Percentiles rank a stretch among this genome's conserved stretches.
Evolutionary conservation across 2,797 vertebrate species (phyloP).

Genomic region (Momotus momota): DNA sequence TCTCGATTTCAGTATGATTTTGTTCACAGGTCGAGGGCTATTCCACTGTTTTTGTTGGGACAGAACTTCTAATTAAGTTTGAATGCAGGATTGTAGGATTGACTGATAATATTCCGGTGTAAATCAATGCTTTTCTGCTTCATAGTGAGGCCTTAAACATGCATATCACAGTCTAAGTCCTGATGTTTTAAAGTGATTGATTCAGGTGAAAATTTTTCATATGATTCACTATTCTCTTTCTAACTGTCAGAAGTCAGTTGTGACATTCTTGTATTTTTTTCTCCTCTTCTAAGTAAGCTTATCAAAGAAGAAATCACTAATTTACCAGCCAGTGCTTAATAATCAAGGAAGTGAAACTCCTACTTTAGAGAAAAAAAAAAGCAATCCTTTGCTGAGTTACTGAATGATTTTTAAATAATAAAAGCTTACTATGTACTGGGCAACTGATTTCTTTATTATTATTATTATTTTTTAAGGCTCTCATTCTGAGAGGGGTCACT

Average conservation of each 20-base stretch:
- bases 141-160: accelerated
- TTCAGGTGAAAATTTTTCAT: conserved; percentile 12
- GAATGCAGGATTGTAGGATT: neutral
- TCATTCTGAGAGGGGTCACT: conserved; percentile 65
- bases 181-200: conserved; percentile 27
- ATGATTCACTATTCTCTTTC: conserved; percentile 56
- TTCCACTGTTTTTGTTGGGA: neutral
- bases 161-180: neutral
- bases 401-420: conserved; percentile 65
- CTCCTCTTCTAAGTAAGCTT: conserved; percentile 62
- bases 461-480: conserved; percentile 61
- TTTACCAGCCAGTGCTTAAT: conserved; percentile 36
- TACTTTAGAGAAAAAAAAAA: conserved; percentile 28
- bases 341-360: conserved; percentile 68
- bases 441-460: neutral
- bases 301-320: conserved; percentile 62
- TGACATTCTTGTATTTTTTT: conserved; percentile 6
- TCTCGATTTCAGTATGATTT: neutral
- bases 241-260: conserved; percentile 36
- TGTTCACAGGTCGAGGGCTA: neutral
- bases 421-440: conserved; percentile 53
- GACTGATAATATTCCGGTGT: neutral
- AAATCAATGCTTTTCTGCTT: neutral
- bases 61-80: neutral
- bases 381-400: conserved; percentile 45